Base-by-base conservation (phyloP, 64 coral and sea anemone species). In the Pocillopora damicornis region DNA sequence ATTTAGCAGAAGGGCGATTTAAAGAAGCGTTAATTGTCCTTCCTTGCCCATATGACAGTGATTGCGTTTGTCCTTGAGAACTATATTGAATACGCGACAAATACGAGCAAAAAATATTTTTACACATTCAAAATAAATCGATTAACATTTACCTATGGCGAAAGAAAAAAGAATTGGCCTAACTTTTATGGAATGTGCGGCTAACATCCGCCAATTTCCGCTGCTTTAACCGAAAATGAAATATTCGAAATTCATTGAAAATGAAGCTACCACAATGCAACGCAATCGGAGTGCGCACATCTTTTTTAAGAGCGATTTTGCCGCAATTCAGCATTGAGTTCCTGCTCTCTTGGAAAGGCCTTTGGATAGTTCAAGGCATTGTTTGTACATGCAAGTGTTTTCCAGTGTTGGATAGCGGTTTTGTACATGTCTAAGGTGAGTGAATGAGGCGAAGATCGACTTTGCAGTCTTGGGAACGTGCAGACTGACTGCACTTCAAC, bases 401-500 rank as follows among this genome's bases (percentile, higher is more conserved):
- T 85, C 81, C 81, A 85, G 81, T 72, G 64, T 85, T 85, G 81
- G 81, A 85, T 85, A 83, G 65, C 65, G 37, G 57, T 73, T 85
- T 85, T 85, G 18, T 85, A 72, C 20, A 45, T 85, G 62, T 85
- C 71, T 72, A 85, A 85, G 81, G 81, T 85, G 81, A 85, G 81
- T 85, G 69, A 45, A 85, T 73, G 64, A 17, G 22, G 81, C 81
- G 61, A 51, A 72, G 64, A 73, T 85, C 64, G 64, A 38, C 25
- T 42, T 85, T 56, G 64, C 63, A 73, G 37, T 73, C 64, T 71
- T 72, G 36, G 81, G 81, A 85, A 85, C 81, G 81, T 72, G 81
- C 81, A 85, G 64, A 85, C 71, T 26, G 18, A 71, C 67, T 73
- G 64, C 35, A 67, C 37, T 73, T 63, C 81, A 56, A 72, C 81